phyloP scores from a whole-genome alignment of 1,140 invertebrate genomes.

The Apis dorsata region DNA sequence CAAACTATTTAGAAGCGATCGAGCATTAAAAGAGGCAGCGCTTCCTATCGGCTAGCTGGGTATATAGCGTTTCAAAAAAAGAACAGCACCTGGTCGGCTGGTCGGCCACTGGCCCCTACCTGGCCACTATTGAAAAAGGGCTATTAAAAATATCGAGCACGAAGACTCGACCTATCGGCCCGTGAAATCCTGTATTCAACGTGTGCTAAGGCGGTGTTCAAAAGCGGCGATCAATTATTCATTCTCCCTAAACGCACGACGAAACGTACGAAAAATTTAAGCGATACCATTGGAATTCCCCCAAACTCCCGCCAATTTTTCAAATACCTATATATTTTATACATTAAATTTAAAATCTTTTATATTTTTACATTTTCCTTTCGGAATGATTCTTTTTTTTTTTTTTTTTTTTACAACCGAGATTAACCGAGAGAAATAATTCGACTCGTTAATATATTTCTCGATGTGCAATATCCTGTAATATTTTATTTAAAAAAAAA shows the following conservation, averaged over 20 bases:
- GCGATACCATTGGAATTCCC: not conserved
- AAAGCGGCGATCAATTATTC: slow-evolving; percentile 40
- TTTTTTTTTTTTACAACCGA: too few relatives aligned
- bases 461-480: too few relatives aligned
- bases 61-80: slow-evolving; percentile 33
- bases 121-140: slow-evolving; percentile 49
- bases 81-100: slow-evolving; percentile 18
- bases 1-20: slow-evolving; percentile 29
- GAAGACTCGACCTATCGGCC: slow-evolving; percentile 34
- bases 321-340: not conserved
- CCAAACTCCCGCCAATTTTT: not conserved
- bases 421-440: too few relatives aligned
- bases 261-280: slow-evolving; percentile 6
- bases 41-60: slow-evolving; percentile 2
- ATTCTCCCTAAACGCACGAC: slow-evolving; percentile 18
- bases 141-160: slow-evolving; percentile 57
- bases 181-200: slow-evolving; percentile 53
- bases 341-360: not conserved
- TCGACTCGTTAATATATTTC: too few relatives aligned
- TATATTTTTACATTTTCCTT: too few relatives aligned
- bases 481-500: too few relatives aligned
- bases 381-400: too few relatives aligned
- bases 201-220: not conserved
- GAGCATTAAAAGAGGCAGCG: slow-evolving; percentile 31
- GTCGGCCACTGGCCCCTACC: slow-evolving; percentile 47